These are phyloP conservation scores for Galeopterus variegatus DNA, from an alignment of 2,113 vertebrate genomes.

Conservation along the genomic window DNA sequence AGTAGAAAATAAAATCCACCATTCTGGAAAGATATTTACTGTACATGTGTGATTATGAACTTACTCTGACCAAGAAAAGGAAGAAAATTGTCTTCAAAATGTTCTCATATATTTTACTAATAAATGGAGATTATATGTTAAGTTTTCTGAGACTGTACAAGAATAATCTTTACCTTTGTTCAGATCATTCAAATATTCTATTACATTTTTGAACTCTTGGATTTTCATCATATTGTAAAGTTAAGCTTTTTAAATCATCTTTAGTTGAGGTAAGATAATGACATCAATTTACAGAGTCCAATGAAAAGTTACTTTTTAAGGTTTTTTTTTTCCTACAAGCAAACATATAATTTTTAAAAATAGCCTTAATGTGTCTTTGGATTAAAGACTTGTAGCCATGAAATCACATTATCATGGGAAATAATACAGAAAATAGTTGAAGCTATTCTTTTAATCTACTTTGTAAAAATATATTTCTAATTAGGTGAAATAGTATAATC, in stretches of 20 bases:
- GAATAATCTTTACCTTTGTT: constrained; percentile 24
- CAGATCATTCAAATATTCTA: not conserved
- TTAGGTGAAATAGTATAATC: not conserved
- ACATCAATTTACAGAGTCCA: not conserved
- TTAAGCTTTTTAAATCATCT: constrained; percentile 14
- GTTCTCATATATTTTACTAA: not conserved
- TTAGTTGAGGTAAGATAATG: constrained; percentile 27
- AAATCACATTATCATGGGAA: constrained; percentile 38
- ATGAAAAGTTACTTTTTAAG: not conserved
- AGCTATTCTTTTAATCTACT: constrained; percentile 38
- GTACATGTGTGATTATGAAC: not conserved
- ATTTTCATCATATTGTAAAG: constrained; percentile 16
- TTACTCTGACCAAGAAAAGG: not conserved
- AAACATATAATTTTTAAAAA: not conserved
- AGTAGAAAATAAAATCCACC: not conserved
- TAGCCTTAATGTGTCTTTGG: not conserved
- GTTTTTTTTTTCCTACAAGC: not conserved
- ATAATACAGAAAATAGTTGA: constrained; percentile 19
- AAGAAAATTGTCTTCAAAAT: not conserved
- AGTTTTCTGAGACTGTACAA: not conserved
- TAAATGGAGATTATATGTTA: constrained; percentile 15
- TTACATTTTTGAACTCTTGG: not conserved
- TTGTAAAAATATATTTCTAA: constrained; percentile 49
- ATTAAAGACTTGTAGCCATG: constrained; percentile 52
- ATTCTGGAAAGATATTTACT: not conserved